A percentile compares a stretch with the other conserved stretches of the same genome.
These are phyloP conservation scores for Eupithecia pulchellata DNA, from an alignment of 2,888 invertebrate species.

Conservation along the genomic window DNA sequence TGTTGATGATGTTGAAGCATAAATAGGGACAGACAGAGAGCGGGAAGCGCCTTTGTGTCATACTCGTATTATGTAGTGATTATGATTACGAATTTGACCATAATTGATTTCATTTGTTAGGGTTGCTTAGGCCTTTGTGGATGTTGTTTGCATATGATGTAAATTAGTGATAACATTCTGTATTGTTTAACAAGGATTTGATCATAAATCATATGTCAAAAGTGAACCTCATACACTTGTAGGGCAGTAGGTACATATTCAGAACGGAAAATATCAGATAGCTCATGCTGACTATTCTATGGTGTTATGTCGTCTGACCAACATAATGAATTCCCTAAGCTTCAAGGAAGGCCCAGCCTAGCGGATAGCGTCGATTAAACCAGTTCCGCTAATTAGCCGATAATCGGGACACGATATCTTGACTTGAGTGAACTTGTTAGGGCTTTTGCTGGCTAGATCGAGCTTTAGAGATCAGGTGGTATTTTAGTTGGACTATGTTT, in stretches of 20 bases:
- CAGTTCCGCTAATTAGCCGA: constrained; percentile 55
- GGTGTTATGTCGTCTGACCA: constrained; percentile 5
- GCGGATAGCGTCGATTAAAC: constrained; percentile 50
- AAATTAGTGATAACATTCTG: background rate
- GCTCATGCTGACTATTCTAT: background rate
- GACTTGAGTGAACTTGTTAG: constrained; percentile 47
- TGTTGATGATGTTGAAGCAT: no score
- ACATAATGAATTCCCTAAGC: constrained; percentile 20
- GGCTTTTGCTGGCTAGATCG: constrained; percentile 45
- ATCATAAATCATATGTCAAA: background rate
- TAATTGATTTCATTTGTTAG: no score
- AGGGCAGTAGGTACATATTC: background rate
- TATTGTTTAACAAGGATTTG: background rate
- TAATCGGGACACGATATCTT: constrained; percentile 45
- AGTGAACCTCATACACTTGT: background rate
- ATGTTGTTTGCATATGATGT: no score
- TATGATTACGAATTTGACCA: no score
- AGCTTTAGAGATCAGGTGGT: background rate
- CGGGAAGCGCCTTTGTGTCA: no score
- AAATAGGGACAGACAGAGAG: no score
- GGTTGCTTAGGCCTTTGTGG: background rate
- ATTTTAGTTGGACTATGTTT: background rate
- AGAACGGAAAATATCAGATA: background rate
- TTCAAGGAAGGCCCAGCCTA: constrained; percentile 51
- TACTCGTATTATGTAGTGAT: no score